Conservation (phyloP, 2,113 vertebrate genomes). For the Cyphomyrus discorhynchus region DNA sequence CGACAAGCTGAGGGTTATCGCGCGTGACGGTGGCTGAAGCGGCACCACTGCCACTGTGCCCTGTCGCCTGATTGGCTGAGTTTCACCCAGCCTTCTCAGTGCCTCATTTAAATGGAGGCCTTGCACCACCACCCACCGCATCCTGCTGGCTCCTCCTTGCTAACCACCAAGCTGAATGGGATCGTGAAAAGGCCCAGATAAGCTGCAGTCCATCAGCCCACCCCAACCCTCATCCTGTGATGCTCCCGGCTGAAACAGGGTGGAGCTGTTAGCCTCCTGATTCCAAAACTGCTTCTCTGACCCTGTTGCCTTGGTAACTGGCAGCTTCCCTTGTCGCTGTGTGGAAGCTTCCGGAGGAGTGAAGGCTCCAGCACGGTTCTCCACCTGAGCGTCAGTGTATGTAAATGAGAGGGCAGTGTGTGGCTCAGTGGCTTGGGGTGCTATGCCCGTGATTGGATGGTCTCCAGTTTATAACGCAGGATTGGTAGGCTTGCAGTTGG, state of each 20-base stretch:
- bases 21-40: background rate
- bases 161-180: background rate
- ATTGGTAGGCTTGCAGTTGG: background rate
- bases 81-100: background rate
- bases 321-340: background rate
- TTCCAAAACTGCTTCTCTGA: background rate
- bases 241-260: background rate
- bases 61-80: background rate
- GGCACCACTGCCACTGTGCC: background rate
- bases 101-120: background rate
- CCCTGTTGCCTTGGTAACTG: background rate
- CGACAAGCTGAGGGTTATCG: background rate
- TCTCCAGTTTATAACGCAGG: no score
- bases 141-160: background rate
- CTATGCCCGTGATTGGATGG: background rate
- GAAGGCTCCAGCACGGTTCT: background rate
- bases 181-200: background rate
- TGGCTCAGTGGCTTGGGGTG: background rate
- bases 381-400: background rate
- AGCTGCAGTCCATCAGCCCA: background rate
- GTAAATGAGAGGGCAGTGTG: background rate
- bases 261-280: background rate
- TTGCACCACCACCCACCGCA: background rate
- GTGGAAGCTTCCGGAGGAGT: background rate
- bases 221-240: background rate